Evolutionary conservation across 2,888 invertebrate genomes (phyloP).

Genomic region (Caenorhabditis virilis): DNA sequence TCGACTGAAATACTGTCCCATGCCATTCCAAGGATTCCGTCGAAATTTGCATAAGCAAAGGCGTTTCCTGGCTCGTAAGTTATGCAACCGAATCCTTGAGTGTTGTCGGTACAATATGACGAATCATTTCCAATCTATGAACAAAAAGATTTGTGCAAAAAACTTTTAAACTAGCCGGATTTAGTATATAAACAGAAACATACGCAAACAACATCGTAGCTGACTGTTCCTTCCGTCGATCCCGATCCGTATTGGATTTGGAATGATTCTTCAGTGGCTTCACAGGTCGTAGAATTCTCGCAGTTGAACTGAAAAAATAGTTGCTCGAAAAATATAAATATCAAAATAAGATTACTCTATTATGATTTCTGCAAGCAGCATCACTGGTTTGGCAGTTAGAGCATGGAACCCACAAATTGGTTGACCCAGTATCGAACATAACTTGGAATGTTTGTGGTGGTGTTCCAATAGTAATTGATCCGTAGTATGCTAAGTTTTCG

Average conservation of each 20-base stretch:
- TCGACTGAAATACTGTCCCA: conserved; percentile 72
- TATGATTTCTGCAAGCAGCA: too few relatives aligned
- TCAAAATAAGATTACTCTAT: too few relatives aligned
- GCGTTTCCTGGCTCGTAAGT: conserved; percentile 88
- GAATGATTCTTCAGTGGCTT: conserved; percentile 81
- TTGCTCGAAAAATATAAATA: background rate
- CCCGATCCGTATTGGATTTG: conserved; percentile 72
- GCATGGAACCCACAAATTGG: too few relatives aligned
- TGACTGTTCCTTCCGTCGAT: conserved; percentile 71
- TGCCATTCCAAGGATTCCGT: conserved; percentile 74
- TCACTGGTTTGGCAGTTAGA: too few relatives aligned
- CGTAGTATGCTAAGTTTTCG: too few relatives aligned
- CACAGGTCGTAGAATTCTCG: conserved; percentile 81
- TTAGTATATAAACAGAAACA: too few relatives aligned
- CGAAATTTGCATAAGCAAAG: conserved; percentile 95
- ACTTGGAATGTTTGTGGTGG: too few relatives aligned
- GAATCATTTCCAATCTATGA: conserved; percentile 39
- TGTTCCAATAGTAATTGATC: too few relatives aligned
- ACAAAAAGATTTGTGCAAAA: background rate
- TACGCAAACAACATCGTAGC: conserved; percentile 71
- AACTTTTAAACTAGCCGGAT: too few relatives aligned
- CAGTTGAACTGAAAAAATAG: conserved; percentile 78
- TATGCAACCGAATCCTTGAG: conserved; percentile 94
- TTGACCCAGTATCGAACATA: too few relatives aligned
- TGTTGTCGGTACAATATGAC: conserved; percentile 74